Base-by-base conservation (phyloP, 2,888 invertebrate genomes). In the Galeruca laticollis region DNA sequence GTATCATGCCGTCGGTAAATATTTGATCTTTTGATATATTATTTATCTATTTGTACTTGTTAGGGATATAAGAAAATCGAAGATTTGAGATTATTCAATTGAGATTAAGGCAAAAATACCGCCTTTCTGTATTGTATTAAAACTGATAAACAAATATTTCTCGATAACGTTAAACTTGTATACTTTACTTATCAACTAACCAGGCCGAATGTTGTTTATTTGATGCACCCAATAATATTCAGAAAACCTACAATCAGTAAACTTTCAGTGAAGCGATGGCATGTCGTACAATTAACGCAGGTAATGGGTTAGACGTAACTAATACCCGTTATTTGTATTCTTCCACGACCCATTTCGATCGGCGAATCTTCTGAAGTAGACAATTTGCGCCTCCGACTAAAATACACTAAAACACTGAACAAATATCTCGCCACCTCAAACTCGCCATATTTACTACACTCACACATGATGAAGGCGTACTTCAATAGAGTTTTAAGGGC, bases 81-180 rank as follows among this genome's bases (percentile, higher is more conserved):
- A 74, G 72, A 74, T 71, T 72, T 68, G 62, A 67, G 67, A 74
- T 72, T 69, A 71, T 71, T 74, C 47, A 72, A 72, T 69, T 65
- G 61, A 74, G 74, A 74, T 74, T 74, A 74, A 74, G 69, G 15
- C 49, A 61, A 70, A 72, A 63, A 68, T 68, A 68, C 74, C 72
- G 74, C 72, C 65, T 72, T 74, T 72, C 65, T 72, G 56, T 68
- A 65, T 69, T 69, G 66, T 71, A 67, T 73, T 71, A 64, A 64
- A 70, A 72, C 62, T 70, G 72, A 74, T 74, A 74, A 68, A 72
- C 59, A 68, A 66, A 69, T 71, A 68, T 68, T 61, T 60, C 40
- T 64, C 59, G 74, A 73, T 71, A 71, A 73, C 62, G 35, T 35
- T 11, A 8, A 57, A 57, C 15, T 33, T 57, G 31, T 56, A 31